Evolutionary conservation across 53 echinoderm and acorn worm species (phyloP).

Genomic region (Patiria pectinifera): DNA sequence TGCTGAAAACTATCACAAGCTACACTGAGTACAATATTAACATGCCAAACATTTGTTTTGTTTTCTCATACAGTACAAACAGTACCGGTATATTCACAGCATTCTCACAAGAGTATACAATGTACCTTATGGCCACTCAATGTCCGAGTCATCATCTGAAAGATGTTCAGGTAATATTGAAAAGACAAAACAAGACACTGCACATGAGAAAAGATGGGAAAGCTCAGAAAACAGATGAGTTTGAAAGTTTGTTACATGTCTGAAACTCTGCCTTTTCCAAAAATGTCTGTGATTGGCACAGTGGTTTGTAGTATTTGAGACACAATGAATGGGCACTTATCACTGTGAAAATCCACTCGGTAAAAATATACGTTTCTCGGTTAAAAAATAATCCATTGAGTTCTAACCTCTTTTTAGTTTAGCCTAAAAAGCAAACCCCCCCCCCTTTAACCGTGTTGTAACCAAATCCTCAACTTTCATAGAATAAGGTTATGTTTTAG

Average conservation of each 20-base stretch:
- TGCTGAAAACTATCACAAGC: not conserved
- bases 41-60: not conserved
- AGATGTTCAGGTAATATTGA: not conserved
- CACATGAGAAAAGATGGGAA: not conserved
- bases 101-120: not conserved
- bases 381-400: too few species aligned
- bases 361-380: too few species aligned
- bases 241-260: not conserved
- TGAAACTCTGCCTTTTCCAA: not conserved
- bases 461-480: too few species aligned
- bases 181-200: not conserved
- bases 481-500: too few species aligned
- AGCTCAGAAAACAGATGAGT: not conserved
- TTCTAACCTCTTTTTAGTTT: too few species aligned
- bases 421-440: too few species aligned
- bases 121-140: slow-evolving; percentile 48
- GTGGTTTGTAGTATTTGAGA: too few species aligned
- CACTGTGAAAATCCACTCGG: too few species aligned
- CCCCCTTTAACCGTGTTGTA: too few species aligned
- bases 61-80: not conserved
- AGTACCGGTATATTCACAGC: not conserved
- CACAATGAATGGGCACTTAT: too few species aligned
- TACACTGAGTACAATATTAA: not conserved
- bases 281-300: too few species aligned
- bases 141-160: slow-evolving; percentile 58